Base-by-base conservation (phyloP, 2,888 invertebrate genomes). In the Belgica antarctica region DNA sequence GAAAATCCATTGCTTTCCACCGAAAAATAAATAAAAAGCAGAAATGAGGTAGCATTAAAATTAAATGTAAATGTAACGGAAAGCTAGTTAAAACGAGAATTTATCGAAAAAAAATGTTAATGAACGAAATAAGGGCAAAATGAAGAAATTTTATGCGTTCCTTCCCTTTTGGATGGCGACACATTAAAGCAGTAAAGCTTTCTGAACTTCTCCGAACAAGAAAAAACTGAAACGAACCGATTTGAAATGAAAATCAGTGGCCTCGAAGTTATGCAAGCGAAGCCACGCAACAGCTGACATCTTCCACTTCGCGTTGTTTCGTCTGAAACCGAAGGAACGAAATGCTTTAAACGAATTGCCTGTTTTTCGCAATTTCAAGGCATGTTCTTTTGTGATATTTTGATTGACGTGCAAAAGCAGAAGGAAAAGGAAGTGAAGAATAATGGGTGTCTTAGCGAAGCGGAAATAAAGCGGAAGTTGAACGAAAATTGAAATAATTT, bases 31-130 rank as follows among this genome's bases (percentile, higher is more conserved):
- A n/a, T n/a, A n/a, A n/a, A n/a, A n/a, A n/a, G n/a, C n/a, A n/a
- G n/a, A n/a, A n/a, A n/a, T n/a, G 12, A 46, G 15, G 17, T 8
- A 12, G 27, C 34, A 34, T 34, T 62, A 62, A 31, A 62, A 62
- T 62, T 31, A 62, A 62, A 62, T 62, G 62, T 15, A 62, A 61
- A 62, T 62, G 62, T 31, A 31, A 22, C 17, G 19, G 34, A 62
- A 31, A 62, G 62, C 62, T 62, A 57, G 62, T 62, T 62, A 62
- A 12, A 5, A 15, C n/a, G 62, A 62, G 36, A 62, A 62, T 62
- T 62, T 62, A 62, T 62, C 28, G 28, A 4, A 28, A 8, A 62
- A 62, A 62, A 34, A 62, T 62, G 62, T 31, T 62, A 62, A 62
- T 62, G 62, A 62, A 19, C 10, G 19, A 19, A 27, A 59, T 25